Evolutionary conservation across 2,888 invertebrate genomes (phyloP).

Genomic region (Agrotis clavis): DNA sequence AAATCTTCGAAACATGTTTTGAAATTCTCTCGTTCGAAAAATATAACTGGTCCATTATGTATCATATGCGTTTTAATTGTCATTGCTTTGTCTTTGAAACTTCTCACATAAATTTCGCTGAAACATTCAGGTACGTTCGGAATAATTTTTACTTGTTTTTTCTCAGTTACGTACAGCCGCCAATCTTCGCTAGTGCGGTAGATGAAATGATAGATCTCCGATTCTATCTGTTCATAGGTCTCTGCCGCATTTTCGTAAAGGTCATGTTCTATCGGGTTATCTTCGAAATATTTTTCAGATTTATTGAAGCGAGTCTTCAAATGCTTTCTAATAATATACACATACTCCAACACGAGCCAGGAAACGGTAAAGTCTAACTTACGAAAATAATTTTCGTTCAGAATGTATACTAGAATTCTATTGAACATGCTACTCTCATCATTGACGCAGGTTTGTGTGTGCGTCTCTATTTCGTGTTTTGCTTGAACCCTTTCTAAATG

Average conservation of each 20-base stretch:
- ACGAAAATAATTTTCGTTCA: slow-evolving; percentile 41
- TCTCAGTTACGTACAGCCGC: slow-evolving; percentile 23
- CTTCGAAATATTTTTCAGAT: background rate
- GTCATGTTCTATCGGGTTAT: background rate
- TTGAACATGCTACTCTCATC: background rate
- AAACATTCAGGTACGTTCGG: too few relatives aligned
- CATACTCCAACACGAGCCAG: slow-evolving; percentile 43
- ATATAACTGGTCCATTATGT: slow-evolving; percentile 26
- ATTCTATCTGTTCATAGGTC: slow-evolving; percentile 40
- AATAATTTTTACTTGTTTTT: too few relatives aligned
- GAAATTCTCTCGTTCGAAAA: slow-evolving; percentile 39
- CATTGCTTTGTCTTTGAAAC: too few relatives aligned
- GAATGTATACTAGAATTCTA: background rate
- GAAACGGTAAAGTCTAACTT: slow-evolving; percentile 49
- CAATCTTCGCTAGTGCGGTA: slow-evolving; percentile 46
- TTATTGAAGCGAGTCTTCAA: slow-evolving; percentile 30
- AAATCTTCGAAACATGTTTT: slow-evolving; percentile 17
- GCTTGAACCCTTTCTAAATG: slow-evolving; percentile 11
- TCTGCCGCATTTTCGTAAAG: background rate
- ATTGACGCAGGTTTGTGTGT: background rate
- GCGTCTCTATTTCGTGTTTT: background rate
- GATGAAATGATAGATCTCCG: slow-evolving; percentile 44
- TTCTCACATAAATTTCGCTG: too few relatives aligned
- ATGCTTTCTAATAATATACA: slow-evolving; percentile 37
- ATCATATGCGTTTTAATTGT: too few relatives aligned